Evolutionary conservation across 2,888 invertebrate genomes (phyloP).

Genomic region (Tetragnatha montana): DNA sequence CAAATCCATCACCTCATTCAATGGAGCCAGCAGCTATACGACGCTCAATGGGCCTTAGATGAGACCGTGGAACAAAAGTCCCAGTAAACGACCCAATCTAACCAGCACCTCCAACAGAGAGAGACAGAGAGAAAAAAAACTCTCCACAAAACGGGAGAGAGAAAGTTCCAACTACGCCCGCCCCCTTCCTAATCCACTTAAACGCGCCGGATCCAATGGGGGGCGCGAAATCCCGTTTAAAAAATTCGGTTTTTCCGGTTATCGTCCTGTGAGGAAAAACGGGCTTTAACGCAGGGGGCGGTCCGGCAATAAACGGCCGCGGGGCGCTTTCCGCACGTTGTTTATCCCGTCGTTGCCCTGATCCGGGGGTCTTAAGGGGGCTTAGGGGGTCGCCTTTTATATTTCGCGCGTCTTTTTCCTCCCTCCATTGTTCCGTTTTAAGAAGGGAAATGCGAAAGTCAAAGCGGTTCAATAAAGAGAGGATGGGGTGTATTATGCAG

Average conservation of each 20-base stretch:
- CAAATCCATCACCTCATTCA: background rate
- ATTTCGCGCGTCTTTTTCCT: background rate
- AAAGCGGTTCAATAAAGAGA: slow-evolving; percentile 33
- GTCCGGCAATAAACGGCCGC: slow-evolving; percentile 42
- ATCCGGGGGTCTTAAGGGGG: slow-evolving; percentile 49
- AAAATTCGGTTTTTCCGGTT: slow-evolving; percentile 36
- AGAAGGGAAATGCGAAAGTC: slow-evolving; percentile 6
- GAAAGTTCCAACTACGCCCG: slow-evolving; percentile 33
- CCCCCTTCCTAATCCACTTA: slow-evolving; percentile 56
- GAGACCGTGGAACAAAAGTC: background rate
- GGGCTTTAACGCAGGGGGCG: slow-evolving; percentile 44
- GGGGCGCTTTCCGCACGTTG: slow-evolving; percentile 43
- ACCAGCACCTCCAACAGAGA: background rate
- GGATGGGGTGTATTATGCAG: background rate
- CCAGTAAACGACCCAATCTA: slow-evolving; percentile 9
- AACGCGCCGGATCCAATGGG: slow-evolving; percentile 22
- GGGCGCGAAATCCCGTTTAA: slow-evolving; percentile 30
- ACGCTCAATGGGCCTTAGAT: background rate
- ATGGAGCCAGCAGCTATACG: background rate
- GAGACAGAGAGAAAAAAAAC: background rate
- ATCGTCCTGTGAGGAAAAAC: slow-evolving; percentile 55
- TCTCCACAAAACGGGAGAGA: background rate
- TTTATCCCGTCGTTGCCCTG: slow-evolving; percentile 64
- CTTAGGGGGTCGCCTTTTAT: slow-evolving; percentile 7
- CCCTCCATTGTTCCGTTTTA: slow-evolving; percentile 16